phyloP scores from a whole-genome alignment of 2,113 vertebrate genomes.

The Rhagologus leucostigma region DNA sequence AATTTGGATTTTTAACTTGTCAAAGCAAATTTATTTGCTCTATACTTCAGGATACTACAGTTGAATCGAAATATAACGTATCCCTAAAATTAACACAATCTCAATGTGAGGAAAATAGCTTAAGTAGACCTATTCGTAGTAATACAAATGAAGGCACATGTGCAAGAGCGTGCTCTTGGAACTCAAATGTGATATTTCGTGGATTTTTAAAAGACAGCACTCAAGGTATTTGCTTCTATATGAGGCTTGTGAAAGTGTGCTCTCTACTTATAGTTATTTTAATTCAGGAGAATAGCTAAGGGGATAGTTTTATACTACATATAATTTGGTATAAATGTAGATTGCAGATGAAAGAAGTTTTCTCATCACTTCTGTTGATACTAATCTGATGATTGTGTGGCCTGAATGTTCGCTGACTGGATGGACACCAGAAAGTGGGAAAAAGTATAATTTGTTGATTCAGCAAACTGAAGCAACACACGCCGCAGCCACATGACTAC shows the following conservation, averaged over 20 bases:
- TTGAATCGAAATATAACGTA: not conserved
- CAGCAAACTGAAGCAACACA: not conserved
- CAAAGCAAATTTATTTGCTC: not conserved
- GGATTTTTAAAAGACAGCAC: not conserved
- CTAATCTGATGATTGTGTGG: not conserved
- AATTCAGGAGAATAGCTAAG: not conserved
- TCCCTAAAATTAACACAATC: not conserved
- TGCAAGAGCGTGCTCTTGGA: not conserved
- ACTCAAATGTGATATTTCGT: not conserved
- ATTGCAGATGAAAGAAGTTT: not conserved
- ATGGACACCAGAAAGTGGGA: not conserved
- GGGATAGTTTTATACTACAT: not conserved
- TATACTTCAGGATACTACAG: not conserved
- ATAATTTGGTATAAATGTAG: not conserved
- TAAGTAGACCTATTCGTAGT: not conserved
- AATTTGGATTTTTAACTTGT: not conserved
- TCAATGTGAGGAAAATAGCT: not conserved
- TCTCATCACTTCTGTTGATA: not conserved
- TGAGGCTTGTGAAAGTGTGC: not conserved
- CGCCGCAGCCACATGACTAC: not conserved
- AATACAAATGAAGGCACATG: not conserved
- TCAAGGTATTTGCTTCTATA: not conserved
- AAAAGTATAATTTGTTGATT: not conserved
- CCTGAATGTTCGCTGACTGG: not conserved
- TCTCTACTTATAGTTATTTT: not conserved